phyloP scores from a whole-genome alignment of 2,113 vertebrate species.

The Xiphias gladius region DNA sequence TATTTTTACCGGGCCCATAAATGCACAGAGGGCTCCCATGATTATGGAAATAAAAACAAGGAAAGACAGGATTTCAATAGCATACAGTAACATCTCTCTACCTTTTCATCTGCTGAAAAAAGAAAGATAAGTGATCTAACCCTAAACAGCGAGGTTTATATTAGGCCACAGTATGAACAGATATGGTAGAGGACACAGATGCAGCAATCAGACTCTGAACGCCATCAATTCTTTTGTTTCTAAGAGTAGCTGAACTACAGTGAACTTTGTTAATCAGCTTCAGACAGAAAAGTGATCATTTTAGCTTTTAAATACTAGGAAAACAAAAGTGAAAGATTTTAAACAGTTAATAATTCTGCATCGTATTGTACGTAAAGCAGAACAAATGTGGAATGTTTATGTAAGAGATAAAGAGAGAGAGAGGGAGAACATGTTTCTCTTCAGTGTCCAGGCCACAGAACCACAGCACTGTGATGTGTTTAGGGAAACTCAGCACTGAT shows the following conservation, averaged over 20 bases:
- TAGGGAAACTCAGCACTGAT: slow-evolving; percentile 40
- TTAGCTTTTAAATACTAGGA: slow-evolving; percentile 14
- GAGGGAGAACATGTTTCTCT: slow-evolving; percentile 30
- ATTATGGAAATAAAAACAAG: slow-evolving; percentile 17
- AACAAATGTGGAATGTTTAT: slow-evolving; percentile 18
- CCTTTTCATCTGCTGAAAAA: slow-evolving; percentile 32
- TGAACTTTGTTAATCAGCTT: neutral
- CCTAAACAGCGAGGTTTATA: slow-evolving; percentile 35
- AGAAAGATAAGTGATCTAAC: slow-evolving; percentile 26
- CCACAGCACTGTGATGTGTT: slow-evolving; percentile 30
- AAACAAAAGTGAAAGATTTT: neutral
- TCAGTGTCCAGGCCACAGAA: slow-evolving; percentile 49
- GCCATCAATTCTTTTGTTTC: neutral
- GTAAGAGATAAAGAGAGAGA: neutral
- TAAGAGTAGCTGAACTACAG: neutral
- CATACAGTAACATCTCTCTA: slow-evolving; percentile 18
- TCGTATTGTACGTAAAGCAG: slow-evolving; percentile 21
- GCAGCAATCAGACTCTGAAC: slow-evolving; percentile 14
- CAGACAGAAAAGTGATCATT: neutral
- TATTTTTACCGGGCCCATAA: slow-evolving; percentile 44
- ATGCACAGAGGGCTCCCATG: slow-evolving; percentile 64
- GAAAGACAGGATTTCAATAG: neutral
- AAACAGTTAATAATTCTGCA: neutral
- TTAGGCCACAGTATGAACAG: slow-evolving; percentile 32
- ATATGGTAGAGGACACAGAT: slow-evolving; percentile 37